Conservation (phyloP, 2,888 invertebrate species). For the Cristatella mucedo region DNA sequence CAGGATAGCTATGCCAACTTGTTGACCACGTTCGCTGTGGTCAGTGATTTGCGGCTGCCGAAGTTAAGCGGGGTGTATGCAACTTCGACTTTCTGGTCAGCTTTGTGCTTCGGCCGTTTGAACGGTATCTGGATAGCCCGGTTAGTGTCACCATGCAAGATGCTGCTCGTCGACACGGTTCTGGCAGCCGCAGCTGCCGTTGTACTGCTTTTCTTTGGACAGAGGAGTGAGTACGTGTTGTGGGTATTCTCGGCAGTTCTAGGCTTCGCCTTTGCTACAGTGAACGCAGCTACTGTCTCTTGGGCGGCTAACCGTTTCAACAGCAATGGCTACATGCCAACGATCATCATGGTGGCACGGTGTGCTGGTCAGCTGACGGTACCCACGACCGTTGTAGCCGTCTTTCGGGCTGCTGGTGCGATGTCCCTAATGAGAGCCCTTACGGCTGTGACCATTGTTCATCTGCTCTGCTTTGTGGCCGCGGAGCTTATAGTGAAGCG, state of each 20-base stretch:
- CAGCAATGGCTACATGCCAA: too few species aligned
- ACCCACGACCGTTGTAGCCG: too few species aligned
- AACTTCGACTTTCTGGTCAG: slow-evolving; percentile 3
- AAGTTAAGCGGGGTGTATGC: slow-evolving; percentile 1
- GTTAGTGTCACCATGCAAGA: not conserved
- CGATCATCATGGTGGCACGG: too few species aligned
- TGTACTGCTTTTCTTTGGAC: not conserved
- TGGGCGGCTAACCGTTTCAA: too few species aligned
- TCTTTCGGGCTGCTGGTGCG: too few species aligned
- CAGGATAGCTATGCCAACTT: slow-evolving; percentile 7
- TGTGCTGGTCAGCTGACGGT: too few species aligned
- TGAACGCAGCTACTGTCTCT: not conserved
- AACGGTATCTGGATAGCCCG: slow-evolving; percentile 7
- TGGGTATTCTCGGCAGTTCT: not conserved
- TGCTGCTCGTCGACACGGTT: not conserved
- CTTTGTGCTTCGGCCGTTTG: slow-evolving; percentile 5
- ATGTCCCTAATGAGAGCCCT: too few species aligned
- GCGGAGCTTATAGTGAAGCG: too few species aligned
- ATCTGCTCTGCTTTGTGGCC: too few species aligned
- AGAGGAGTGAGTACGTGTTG: not conserved
- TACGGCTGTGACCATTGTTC: too few species aligned
- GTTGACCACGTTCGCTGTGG: slow-evolving; percentile 4
- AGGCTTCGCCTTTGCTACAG: slow-evolving; percentile 1
- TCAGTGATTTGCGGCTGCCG: not conserved
- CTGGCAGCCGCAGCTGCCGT: not conserved